phyloP scores from a whole-genome alignment of 2,797 vertebrate genomes.

The Pygocentrus nattereri region DNA sequence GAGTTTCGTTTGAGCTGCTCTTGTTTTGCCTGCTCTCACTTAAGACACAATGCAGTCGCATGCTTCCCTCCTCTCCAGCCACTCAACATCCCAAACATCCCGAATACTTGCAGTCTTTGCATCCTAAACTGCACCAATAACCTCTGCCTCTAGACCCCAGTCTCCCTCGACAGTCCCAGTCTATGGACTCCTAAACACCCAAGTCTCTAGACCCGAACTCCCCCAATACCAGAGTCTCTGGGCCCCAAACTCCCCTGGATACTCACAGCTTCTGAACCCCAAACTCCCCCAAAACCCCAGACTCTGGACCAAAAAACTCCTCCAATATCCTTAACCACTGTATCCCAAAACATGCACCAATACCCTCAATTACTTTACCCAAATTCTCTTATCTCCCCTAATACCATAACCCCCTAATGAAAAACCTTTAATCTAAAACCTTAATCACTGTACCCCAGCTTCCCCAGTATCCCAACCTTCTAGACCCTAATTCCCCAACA shows the following conservation, averaged over 20 bases:
- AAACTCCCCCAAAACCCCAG: neutral
- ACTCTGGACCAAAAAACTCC: no score
- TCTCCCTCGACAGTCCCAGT: neutral
- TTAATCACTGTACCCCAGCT: no score
- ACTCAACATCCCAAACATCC: constrained; percentile 85
- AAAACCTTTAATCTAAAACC: no score
- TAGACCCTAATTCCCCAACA: neutral
- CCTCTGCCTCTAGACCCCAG: neutral
- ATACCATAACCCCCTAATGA: no score
- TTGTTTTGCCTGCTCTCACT: constrained; percentile 35
- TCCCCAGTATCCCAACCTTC: no score
- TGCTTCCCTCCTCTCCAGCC: constrained; percentile 66
- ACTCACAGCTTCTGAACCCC: neutral
- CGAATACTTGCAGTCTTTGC: constrained; percentile 86
- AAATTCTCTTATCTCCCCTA: no score
- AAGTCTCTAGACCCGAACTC: neutral
- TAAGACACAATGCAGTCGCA: constrained; percentile 38
- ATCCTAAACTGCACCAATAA: neutral
- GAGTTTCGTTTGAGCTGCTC: constrained; percentile 36
- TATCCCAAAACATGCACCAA: no score
- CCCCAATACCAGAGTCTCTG: neutral
- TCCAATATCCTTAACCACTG: neutral
- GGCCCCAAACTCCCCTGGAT: neutral
- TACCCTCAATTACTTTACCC: no score
- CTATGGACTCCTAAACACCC: neutral